These are phyloP conservation scores for Hypomesus transpacificus DNA, from an alignment of 2,113 vertebrate species.

Conservation along the genomic window DNA sequence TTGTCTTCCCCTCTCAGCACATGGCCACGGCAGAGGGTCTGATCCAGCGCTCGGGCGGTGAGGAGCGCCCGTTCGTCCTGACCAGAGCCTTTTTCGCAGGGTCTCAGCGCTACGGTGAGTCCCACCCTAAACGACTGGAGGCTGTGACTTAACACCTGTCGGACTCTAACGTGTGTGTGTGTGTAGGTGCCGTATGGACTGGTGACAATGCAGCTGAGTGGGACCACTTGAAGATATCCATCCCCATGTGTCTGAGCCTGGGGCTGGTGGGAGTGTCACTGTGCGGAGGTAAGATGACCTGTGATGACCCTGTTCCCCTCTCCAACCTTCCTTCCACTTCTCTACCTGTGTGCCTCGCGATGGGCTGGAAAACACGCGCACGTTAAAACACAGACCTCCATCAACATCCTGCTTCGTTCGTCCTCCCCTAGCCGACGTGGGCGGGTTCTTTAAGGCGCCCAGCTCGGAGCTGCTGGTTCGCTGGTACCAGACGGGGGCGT, in stretches of 20 bases:
- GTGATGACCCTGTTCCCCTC: background rate
- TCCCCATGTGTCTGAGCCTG: slow-evolving; percentile 89
- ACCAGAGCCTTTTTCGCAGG: slow-evolving; percentile 86
- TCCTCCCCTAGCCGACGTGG: slow-evolving; percentile 77
- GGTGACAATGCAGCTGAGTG: slow-evolving; percentile 90
- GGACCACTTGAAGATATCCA: slow-evolving; percentile 85
- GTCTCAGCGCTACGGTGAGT: slow-evolving; percentile 86
- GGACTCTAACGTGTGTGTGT: background rate
- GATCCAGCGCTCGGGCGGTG: slow-evolving; percentile 79
- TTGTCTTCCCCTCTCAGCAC: slow-evolving; percentile 72
- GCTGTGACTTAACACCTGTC: background rate
- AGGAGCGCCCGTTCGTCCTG: slow-evolving; percentile 85
- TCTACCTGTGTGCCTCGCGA: background rate
- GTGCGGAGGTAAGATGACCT: slow-evolving; percentile 79
- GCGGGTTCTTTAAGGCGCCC: slow-evolving; percentile 88
- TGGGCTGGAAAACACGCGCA: no score
- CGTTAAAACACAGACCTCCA: no score
- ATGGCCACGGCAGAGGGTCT: slow-evolving; percentile 83
- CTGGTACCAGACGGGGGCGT: slow-evolving; percentile 90
- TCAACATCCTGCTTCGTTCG: background rate
- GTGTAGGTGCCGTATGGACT: slow-evolving; percentile 86
- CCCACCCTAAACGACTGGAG: background rate
- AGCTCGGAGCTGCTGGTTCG: slow-evolving; percentile 83
- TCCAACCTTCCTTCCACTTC: background rate
- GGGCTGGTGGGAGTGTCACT: slow-evolving; percentile 84